Conservation (phyloP, 1,140 invertebrate genomes). For the Coptotermes formosanus region DNA sequence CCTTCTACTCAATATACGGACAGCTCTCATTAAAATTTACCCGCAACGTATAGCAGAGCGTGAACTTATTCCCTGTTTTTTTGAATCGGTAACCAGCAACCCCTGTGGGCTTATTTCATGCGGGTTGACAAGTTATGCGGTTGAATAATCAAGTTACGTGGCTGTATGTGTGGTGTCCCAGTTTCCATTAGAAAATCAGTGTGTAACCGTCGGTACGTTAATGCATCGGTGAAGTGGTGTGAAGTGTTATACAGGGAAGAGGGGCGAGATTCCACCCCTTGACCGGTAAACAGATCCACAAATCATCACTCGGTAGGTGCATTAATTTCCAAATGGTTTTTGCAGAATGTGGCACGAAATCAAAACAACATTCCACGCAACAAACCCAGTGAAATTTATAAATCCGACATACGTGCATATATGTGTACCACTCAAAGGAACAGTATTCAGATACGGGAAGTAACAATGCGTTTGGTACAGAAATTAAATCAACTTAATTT, state of each 20-base stretch:
- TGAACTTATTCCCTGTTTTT: not conserved
- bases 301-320: not conserved
- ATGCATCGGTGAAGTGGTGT: not conserved
- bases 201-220: not conserved
- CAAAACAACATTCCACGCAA: not conserved
- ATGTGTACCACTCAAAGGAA: not conserved
- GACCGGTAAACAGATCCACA: slow-evolving; percentile 1
- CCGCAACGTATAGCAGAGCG: not conserved
- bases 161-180: not conserved
- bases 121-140: slow-evolving; percentile 3
- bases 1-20: not conserved
- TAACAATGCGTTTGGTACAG: no score
- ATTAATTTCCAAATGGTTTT: slow-evolving; percentile 14
- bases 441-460: not conserved
- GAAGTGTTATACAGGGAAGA: not conserved
- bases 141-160: not conserved
- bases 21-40: not conserved
- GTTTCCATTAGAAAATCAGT: slow-evolving; percentile 13
- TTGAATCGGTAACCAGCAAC: not conserved
- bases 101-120: not conserved
- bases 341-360: not conserved
- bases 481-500: no score
- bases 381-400: not conserved
- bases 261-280: not conserved
- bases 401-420: not conserved